Evolutionary conservation across 2,797 vertebrate species (phyloP), one percentile per base, ranked within the genome.

Genomic region (Catamblyrhynchus diadema): DNA sequence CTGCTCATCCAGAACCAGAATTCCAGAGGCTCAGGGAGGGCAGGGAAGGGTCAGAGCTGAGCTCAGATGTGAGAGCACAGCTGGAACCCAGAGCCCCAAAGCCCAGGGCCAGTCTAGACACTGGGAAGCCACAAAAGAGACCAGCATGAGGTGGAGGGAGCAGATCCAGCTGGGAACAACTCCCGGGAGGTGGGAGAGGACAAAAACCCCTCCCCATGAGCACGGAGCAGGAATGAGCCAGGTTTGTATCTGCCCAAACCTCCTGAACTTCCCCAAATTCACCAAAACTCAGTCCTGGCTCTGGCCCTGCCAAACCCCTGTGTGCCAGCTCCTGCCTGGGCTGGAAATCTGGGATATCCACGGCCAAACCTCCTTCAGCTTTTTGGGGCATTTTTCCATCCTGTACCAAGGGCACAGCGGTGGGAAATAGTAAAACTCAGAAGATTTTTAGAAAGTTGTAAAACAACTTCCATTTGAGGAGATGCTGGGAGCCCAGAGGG

Each of bases 371-470:
- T 33, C 3, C 42, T 17, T 16, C 1, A 37, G 28, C 28, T 15
- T 12, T 8, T 6, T 6, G 16, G 9, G 27, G 27, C 37, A 15
- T 30, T 89, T 64, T 21, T 39, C 65, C 32, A 69, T 8, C 37
- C 25, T 7, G 10, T 4, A 12, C 11, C 22, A 18, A 61, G 1
- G 10, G 12, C 2, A 1, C 32, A 69, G 9, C n/a, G 35, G 33
- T 25, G 56, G 56, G 15, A 35, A 35, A 35, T 4, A 16, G 15
- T 1, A 25, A 35, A 25, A 24, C 15, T 12, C 10, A 17, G n/a
- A 35, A 18, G 56, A 12, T 12, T 57, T 57, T 35, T 18, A 8
- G 15, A 3, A 57, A 57, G n/a, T 17, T 35, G 23, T 57, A 17
- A 57, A 57, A 33, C n/a, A 56, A 1, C 14, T 78, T 20, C 13